Evolutionary conservation across 2,888 invertebrate genomes (phyloP).

Genomic region (Bhutanitis thaidina): DNA sequence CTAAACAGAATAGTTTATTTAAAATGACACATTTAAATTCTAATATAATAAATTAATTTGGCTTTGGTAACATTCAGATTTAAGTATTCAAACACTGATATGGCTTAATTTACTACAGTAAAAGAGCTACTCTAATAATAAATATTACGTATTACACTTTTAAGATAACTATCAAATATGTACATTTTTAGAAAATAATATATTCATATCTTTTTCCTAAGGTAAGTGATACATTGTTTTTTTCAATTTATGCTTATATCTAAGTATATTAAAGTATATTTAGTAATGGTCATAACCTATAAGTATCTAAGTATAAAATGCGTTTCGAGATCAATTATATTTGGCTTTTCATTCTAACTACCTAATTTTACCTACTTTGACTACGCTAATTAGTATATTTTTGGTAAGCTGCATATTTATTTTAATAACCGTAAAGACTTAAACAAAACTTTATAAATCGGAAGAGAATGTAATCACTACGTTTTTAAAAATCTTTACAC

Average conservation of each 20-base stretch:
- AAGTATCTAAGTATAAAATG: slow-evolving; percentile 1
- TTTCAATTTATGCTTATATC: no score
- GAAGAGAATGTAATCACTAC: no score
- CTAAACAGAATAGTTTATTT: background rate
- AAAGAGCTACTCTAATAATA: background rate
- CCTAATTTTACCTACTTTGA: background rate
- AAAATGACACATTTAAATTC: background rate
- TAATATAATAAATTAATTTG: slow-evolving; percentile 34
- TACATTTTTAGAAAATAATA: background rate
- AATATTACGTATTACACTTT: background rate
- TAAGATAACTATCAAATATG: background rate
- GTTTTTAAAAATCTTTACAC: no score
- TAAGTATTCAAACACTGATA: slow-evolving; percentile 9
- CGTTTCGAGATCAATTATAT: slow-evolving; percentile 16
- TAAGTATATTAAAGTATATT: no score
- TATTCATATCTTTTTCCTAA: no score
- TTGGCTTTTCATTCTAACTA: slow-evolving; percentile 4
- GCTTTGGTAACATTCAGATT: slow-evolving; percentile 39
- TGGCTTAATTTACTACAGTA: background rate
- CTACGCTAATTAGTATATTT: no score
- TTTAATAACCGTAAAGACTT: no score
- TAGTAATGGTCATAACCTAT: no score
- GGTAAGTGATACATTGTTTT: no score
- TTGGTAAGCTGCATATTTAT: no score
- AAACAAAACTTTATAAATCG: no score